A percentile compares a stretch with the other conserved stretches of the same genome.
phyloP scores from a whole-genome alignment of 2,797 vertebrate genomes.

The Tachyglossus aculeatus region DNA sequence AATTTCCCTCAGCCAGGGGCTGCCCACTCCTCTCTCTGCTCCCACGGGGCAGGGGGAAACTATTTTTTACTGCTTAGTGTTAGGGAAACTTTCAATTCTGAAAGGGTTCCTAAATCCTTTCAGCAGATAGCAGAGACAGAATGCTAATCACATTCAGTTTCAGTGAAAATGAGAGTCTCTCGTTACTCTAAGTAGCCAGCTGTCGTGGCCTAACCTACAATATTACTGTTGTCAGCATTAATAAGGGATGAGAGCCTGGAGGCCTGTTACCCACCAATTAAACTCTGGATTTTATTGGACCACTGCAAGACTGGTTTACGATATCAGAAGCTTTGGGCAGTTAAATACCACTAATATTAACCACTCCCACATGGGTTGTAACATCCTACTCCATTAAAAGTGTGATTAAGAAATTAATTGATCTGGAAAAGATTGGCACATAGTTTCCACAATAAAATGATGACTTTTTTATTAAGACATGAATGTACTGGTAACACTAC shows the following conservation, averaged over 20 bases:
- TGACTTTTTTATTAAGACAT: background rate
- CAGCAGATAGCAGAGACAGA: background rate
- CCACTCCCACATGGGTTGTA: conserved; percentile 63
- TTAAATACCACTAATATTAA: conserved; percentile 75
- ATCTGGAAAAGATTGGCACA: conserved; percentile 66
- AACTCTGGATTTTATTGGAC: conserved; percentile 64
- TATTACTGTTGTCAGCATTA: conserved; percentile 55
- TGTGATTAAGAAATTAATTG: conserved; percentile 76
- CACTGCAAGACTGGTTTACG: conserved; percentile 61
- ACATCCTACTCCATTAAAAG: conserved; percentile 50
- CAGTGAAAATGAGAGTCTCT: fast-evolving
- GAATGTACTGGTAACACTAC: background rate
- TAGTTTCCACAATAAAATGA: conserved; percentile 55
- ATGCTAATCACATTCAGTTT: background rate
- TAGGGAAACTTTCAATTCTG: background rate
- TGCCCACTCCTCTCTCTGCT: background rate
- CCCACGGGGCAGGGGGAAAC: background rate
- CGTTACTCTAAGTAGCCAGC: background rate
- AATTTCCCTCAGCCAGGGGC: background rate
- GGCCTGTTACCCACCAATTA: conserved; percentile 69
- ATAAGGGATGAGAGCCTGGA: conserved; percentile 59
- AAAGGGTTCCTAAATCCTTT: conserved; percentile 1
- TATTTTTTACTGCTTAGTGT: background rate
- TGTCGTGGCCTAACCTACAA: background rate
- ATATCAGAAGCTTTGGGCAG: conserved; percentile 56